These are phyloP conservation scores for Drosophila sp. DNA, from an alignment of 1,140 invertebrate species.

Conservation along the genomic window DNA sequence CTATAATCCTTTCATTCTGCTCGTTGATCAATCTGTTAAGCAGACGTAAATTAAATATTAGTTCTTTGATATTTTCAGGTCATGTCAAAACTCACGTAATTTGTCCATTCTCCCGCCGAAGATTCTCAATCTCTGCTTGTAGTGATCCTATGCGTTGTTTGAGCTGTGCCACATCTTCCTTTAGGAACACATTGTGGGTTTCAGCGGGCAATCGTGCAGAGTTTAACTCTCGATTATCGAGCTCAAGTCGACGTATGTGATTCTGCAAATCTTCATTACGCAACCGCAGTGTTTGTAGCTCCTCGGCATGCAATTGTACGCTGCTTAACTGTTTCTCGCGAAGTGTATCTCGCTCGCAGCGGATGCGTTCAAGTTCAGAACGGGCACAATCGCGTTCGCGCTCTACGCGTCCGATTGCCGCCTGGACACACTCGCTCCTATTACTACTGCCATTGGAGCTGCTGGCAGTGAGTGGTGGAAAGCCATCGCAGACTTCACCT, in stretches of 20 bases:
- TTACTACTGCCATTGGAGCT: constrained; percentile 27
- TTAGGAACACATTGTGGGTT: constrained; percentile 65
- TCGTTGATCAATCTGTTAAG: constrained; percentile 70
- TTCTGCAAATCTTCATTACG: constrained; percentile 62
- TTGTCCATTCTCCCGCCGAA: constrained; percentile 62
- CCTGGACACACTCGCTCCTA: constrained; percentile 75
- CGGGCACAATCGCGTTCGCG: constrained; percentile 75
- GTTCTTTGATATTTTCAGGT: too few relatives aligned
- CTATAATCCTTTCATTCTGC: constrained; percentile 77
- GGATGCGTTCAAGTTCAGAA: constrained; percentile 70
- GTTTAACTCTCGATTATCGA: constrained; percentile 68
- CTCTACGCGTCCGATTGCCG: constrained; percentile 68
- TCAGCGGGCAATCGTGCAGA: constrained; percentile 67
- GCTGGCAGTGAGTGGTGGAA: constrained; percentile 20
- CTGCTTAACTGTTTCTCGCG: constrained; percentile 68
- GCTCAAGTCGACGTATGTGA: constrained; percentile 64
- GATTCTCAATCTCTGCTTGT: constrained; percentile 54
- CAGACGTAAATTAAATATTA: not conserved
- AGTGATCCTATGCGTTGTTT: constrained; percentile 46
- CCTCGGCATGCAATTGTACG: constrained; percentile 65
- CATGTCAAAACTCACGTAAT: constrained; percentile 57
- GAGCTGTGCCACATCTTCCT: constrained; percentile 67
- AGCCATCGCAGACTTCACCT: constrained; percentile 39
- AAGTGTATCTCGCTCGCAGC: constrained; percentile 72
- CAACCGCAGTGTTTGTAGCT: constrained; percentile 59